Evolutionary conservation across 1,140 invertebrate species (phyloP).

Genomic region (Lethrus apterus): DNA sequence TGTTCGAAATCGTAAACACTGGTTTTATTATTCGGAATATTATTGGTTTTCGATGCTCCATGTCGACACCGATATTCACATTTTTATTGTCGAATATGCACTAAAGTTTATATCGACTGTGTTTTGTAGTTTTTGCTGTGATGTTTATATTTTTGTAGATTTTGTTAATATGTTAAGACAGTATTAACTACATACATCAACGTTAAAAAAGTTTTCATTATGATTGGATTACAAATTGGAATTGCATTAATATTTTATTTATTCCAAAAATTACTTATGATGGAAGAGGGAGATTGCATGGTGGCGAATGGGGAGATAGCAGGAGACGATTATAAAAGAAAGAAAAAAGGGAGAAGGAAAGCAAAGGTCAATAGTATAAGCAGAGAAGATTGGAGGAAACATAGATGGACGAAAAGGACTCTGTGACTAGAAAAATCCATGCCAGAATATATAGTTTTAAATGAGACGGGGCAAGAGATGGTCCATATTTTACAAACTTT

Average conservation of each 20-base stretch:
- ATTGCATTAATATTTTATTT: too few species aligned
- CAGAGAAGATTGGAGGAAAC: neutral
- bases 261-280: too few species aligned
- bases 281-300: too few species aligned
- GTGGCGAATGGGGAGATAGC: too few species aligned
- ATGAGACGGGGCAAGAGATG: neutral
- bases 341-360: neutral
- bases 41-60: too few species aligned
- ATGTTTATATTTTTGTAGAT: neutral
- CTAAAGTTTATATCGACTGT: neutral
- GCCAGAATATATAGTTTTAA: too few species aligned
- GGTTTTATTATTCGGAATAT: slow-evolving; percentile 16
- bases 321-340: neutral
- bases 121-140: neutral
- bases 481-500: neutral
- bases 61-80: too few species aligned
- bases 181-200: neutral
- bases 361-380: neutral
- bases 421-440: neutral
- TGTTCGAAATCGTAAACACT: slow-evolving; percentile 25
- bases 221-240: too few species aligned
- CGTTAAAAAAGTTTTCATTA: too few species aligned
- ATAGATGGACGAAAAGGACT: too few species aligned
- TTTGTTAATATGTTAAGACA: neutral
- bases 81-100: too few species aligned